Evolutionary conservation across 2,797 vertebrate genomes (phyloP).

Genomic region (Phalanger gymnotis): DNA sequence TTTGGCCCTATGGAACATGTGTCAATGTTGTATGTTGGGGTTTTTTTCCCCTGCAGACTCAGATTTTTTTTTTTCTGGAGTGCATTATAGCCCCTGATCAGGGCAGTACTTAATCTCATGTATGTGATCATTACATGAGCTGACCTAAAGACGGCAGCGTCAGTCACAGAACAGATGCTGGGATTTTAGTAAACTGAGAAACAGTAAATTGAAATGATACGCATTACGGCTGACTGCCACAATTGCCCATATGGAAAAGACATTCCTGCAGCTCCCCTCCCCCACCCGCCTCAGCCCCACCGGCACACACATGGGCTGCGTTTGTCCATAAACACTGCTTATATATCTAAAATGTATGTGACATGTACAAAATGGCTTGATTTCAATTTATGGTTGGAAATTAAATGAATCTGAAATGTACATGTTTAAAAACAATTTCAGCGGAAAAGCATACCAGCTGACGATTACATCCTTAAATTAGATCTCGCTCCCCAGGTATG

Average conservation of each 20-base stretch:
- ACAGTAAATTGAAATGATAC: slow-evolving; percentile 11
- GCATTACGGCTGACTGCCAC: not conserved
- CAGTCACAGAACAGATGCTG: not conserved
- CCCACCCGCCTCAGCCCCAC: slow-evolving; percentile 28
- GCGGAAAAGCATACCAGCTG: not conserved
- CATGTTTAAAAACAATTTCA: slow-evolving; percentile 42
- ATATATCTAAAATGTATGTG: slow-evolving; percentile 46
- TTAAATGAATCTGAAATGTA: slow-evolving; percentile 42
- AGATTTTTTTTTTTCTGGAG: slow-evolving; percentile 82
- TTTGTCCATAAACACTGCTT: slow-evolving; percentile 59
- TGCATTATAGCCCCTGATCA: slow-evolving; percentile 69
- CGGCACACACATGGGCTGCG: slow-evolving; percentile 24
- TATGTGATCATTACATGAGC: not conserved
- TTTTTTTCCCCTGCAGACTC: slow-evolving; percentile 73
- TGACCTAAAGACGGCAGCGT: slow-evolving; percentile 25
- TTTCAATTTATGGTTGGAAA: slow-evolving; percentile 54
- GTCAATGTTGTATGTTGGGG: slow-evolving; percentile 81
- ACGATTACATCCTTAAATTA: not conserved
- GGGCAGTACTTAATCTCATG: slow-evolving; percentile 18
- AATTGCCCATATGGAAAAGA: slow-evolving; percentile 46
- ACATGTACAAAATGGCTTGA: slow-evolving; percentile 41
- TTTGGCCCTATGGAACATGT: slow-evolving; percentile 86
- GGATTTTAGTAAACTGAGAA: slow-evolving; percentile 49
- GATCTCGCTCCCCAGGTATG: slow-evolving; percentile 29
- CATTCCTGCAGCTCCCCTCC: not conserved